Conservation (phyloP, 2,797 vertebrate species). For the Spinus olivaceus region DNA sequence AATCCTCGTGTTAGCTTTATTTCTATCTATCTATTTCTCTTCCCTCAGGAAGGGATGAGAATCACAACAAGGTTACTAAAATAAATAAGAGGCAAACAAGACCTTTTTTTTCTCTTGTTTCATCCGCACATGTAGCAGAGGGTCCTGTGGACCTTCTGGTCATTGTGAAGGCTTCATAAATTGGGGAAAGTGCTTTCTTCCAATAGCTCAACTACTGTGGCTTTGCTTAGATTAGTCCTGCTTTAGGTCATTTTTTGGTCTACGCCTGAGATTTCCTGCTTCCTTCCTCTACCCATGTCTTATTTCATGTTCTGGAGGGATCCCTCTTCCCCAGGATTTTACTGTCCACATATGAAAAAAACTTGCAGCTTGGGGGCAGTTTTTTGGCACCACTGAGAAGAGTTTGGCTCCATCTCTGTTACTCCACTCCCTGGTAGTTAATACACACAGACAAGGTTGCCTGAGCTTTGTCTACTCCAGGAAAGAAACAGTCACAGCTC, state of each 20-base stretch:
- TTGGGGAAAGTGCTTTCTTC: not conserved
- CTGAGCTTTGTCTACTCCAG: not conserved
- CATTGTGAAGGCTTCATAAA: not conserved
- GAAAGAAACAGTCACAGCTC: not conserved
- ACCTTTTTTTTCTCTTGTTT: not conserved
- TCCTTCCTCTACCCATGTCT: not conserved
- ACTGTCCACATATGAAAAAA: not conserved
- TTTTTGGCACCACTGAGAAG: not conserved
- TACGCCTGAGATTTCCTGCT: not conserved
- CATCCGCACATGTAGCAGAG: not conserved
- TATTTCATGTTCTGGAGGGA: not conserved
- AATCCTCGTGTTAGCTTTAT: not conserved
- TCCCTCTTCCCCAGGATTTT: not conserved
- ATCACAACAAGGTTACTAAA: not conserved
- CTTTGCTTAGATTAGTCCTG: not conserved
- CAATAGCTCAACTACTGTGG: not conserved
- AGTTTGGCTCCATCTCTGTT: not conserved
- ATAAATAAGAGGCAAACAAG: not conserved
- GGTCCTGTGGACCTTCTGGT: not conserved
- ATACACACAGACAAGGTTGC: not conserved
- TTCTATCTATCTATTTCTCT: not conserved
- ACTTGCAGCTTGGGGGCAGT: not conserved
- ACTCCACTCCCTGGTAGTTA: not conserved
- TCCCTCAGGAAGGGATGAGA: rapidly evolving
- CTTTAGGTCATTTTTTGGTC: not conserved